A percentile compares a stretch with the other conserved stretches of the same genome.
Evolutionary conservation across 2,888 invertebrate genomes (phyloP).

Genomic region (Hemistola chrysoprasaria): DNA sequence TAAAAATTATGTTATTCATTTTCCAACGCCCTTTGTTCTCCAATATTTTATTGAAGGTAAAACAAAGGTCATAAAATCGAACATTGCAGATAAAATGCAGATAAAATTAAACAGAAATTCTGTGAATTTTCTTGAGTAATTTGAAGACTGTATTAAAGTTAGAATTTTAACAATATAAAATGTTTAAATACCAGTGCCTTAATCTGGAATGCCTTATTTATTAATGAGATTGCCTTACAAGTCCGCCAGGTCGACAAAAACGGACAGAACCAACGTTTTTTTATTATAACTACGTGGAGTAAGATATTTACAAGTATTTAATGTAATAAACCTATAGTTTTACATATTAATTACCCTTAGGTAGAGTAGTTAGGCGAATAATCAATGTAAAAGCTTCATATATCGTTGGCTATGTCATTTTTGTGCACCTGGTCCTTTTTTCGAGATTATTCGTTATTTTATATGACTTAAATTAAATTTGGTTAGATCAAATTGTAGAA

Average conservation of each 20-base stretch:
- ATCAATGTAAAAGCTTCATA: slow-evolving; percentile 51
- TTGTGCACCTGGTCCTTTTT: slow-evolving; percentile 72
- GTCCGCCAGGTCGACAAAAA: slow-evolving; percentile 77
- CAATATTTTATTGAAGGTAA: too few relatives aligned
- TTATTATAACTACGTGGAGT: slow-evolving; percentile 32
- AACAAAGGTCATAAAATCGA: too few relatives aligned
- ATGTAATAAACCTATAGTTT: slow-evolving; percentile 39
- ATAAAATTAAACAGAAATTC: too few relatives aligned
- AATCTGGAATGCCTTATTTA: slow-evolving; percentile 37
- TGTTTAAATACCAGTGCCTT: slow-evolving; percentile 29
- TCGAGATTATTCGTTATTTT: slow-evolving; percentile 45
- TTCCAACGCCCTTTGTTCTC: too few relatives aligned
- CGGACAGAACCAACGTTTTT: slow-evolving; percentile 70
- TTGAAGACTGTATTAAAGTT: slow-evolving; percentile 11
- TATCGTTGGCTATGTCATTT: slow-evolving; percentile 75
- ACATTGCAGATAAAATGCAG: too few relatives aligned
- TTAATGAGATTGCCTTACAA: slow-evolving; percentile 28
- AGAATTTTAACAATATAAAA: too few relatives aligned
- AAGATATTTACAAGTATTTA: slow-evolving; percentile 21
- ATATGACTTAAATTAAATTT: too few relatives aligned
- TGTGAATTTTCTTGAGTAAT: background rate
- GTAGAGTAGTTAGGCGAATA: slow-evolving; percentile 47
- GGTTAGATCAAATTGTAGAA: too few relatives aligned
- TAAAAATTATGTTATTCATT: too few relatives aligned
- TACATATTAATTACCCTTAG: slow-evolving; percentile 24